Base-by-base conservation (phyloP, 2,113 vertebrate genomes). In the Sigmodon hispidus region DNA sequence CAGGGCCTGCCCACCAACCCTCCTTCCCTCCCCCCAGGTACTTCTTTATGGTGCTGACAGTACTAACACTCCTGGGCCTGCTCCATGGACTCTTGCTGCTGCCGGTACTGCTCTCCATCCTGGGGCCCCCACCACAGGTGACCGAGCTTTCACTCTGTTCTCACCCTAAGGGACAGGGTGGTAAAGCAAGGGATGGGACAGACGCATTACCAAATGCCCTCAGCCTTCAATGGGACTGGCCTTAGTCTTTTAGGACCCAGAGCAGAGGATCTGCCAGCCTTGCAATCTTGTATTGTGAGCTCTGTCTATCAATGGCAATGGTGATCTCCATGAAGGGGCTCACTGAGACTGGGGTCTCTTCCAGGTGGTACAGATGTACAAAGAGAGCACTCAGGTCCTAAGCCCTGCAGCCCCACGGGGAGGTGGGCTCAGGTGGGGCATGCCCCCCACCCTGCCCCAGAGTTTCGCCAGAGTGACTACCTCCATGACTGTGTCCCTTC, bases 71-170 rank as follows among this genome's bases (percentile, higher is more conserved):
- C 90, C 86, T 99, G 98, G 99, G 99, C 34, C 98, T 99, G 95
- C 99, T 99, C 87, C 99, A 99, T 0, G 99, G 99, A 40, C 98
- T 99, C 50, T 99, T 99, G 70, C 98, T 99, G 91, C 99, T 99
- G 88, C 99, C 99, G 0, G 99, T 99, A 88, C 98, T 99, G 88
- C 99, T 99, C 61, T 99, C 99, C 0, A 92, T 99, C 97, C 98
- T 99, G 2, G 99, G 99, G 15, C 99, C 99, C 48, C 99, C 99
- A 0, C 98, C 99, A 3, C 99, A 99, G 98, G 99, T 99, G 97
- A 86, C 87, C 85, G 11, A 1, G 8, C 79, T 24, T n/a, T 69
- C 61, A 81, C 24, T 11, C 52, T 83, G 21, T 55, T 89, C 43
- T 59, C 17, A 31, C 48, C 59, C 40, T 69, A 36, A 36, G 26